Base-by-base conservation (phyloP, 2,888 invertebrate genomes). In the Torymus texanus region DNA sequence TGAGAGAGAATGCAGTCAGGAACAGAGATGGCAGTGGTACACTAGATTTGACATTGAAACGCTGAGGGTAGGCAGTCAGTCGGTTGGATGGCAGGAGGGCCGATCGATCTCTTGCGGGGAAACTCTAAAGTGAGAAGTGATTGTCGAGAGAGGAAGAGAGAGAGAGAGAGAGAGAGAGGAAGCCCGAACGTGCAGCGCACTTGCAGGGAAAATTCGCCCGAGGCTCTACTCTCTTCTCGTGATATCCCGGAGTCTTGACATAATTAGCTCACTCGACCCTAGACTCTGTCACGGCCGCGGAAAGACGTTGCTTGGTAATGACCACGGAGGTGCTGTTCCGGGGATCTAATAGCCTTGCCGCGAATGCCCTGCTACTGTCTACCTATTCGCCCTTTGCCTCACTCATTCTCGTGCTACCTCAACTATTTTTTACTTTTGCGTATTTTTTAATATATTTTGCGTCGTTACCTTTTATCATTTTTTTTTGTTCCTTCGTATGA, bases 201-300 rank as follows among this genome's bases (percentile, higher is more conserved):
- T 21, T 72, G 61, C 13, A 59, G 58, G 50, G 29, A 29, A 53
- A 61, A 62, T 75, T 75, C 68, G 61, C 61, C 58, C 12, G 66
- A 62, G 62, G 75, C 61, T 55, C 24, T 8, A 12, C 29, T 10
- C 55, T 5, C n/a, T 29, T 29, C 66, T 66, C 66, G 59, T 59
- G 71, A 71, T 78, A 65, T 78, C 63, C 53, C 58, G 58, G 58
- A 66, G 75, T 55, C 75, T 75, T 79, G 79, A 75, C 79, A 75
- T 72, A 79, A 79, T 79, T 79, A 79, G 79, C 65, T 16, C 73
- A 65, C 75, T 73, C 75, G 79, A 67, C 70, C 79, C 59, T 16
- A 66, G 76, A 66, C 58, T 75, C 71, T 75, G 75, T 79, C 79
- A 79, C 65, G 79, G 79, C 71, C 71, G 77, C 50, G 16, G 56